These are phyloP conservation scores for Larimichthys polyactis DNA, from an alignment of 2,113 vertebrate species.

Conservation along the genomic window DNA sequence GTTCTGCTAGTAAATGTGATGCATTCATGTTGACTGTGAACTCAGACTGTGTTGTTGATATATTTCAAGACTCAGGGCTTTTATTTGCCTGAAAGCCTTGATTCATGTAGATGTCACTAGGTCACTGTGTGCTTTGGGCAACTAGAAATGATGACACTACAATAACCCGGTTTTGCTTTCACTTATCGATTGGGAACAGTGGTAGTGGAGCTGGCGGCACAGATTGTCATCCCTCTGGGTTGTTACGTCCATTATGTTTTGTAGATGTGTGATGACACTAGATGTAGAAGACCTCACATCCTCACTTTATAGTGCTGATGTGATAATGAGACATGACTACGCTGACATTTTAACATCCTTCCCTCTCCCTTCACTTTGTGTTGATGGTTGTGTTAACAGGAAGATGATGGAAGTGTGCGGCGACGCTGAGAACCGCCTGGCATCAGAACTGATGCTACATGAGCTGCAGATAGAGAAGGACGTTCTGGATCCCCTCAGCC, in stretches of 20 bases:
- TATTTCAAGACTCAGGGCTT: neutral
- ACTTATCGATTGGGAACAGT: slow-evolving; percentile 9
- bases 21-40: neutral
- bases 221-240: slow-evolving; percentile 20
- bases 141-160: slow-evolving; percentile 19
- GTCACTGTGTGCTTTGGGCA: neutral
- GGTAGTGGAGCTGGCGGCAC: neutral
- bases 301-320: neutral
- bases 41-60: neutral
- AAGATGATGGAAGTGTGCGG: slow-evolving; percentile 97
- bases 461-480: slow-evolving; percentile 96
- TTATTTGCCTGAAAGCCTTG: neutral
- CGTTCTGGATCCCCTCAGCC: slow-evolving; percentile 91
- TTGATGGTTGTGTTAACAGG: slow-evolving; percentile 77
- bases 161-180: slow-evolving; percentile 42
- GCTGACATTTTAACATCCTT: neutral
- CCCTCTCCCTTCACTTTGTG: neutral
- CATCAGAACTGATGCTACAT: slow-evolving; percentile 92
- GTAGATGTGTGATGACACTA: neutral
- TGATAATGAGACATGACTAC: neutral
- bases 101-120: slow-evolving; percentile 16
- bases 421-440: slow-evolving; percentile 94
- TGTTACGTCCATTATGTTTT: neutral
- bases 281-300: neutral
- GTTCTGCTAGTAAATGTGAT: neutral